Evolutionary conservation across 2,797 vertebrate genomes (phyloP), one percentile per base, ranked within the genome.

Genomic region (Eptatretus atami): DNA sequence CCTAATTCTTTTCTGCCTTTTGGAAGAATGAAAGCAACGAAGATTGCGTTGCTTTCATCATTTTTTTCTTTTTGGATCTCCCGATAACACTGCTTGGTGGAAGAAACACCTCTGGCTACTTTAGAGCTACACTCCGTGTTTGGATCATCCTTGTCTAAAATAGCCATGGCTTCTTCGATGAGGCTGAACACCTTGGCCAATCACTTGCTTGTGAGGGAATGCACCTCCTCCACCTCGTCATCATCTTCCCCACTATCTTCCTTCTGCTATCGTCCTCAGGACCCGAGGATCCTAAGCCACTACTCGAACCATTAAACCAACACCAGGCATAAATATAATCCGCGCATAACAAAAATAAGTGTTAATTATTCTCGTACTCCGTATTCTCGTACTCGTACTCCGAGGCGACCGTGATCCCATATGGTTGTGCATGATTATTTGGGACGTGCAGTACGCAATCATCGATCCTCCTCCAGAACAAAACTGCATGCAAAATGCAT

Each of bases 151-250:
- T 60, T 19, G 55, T 60, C 6, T 9, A 60, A 60, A 60, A 60
- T 60, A 19, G 55, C 55, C 9, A 60, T 60, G 55, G 55, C 55
- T 60, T 60, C 19, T 19, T 19, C 19, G 19, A 19, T 19, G 19
- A 19, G 19, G 19, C 19, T 19, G 19, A 19, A 19, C 55, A 19
- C 19, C 14, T 14, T 14, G 14, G 55, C 14, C 14, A 19, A 14
- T 60, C 55, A 60, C 55, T 60, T 60, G 14, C 55, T 60, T 60
- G 55, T 60, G 55, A 60, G 55, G 55, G 55, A 60, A 60, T 19
- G 55, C 55, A 60, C 55, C 55, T 60, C 55, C 55, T 60, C 55
- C 14, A 60, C 55, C 55, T 57, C 55, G 6, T 60, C 14, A 6
- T 9, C 55, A 19, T 60, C 55, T 60, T 60, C 55, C 55, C 1